Base-by-base conservation (phyloP, 2,113 vertebrate species). In the Peromyscus maniculatus region DNA sequence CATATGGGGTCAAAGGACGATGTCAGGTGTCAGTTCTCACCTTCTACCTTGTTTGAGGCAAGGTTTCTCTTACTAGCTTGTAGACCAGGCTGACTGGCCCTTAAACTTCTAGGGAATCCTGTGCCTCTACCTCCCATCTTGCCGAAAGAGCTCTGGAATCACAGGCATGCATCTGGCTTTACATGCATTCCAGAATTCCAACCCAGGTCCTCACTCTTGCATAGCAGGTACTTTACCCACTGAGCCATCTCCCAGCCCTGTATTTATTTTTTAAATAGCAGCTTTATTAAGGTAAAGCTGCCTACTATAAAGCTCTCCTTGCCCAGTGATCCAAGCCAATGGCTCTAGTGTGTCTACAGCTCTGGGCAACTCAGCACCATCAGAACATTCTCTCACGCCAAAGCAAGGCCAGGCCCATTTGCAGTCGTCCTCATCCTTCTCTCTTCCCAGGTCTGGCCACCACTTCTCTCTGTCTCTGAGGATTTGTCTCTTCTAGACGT, bases 381-480 rank as follows among this genome's bases (percentile, higher is more conserved):
- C 24, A 46, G 43, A 62, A 17, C 22, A 52, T 74, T 77, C 55
- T 49, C 3, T 79, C 12, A 15, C 39, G 52, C 15, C 3, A 57
- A 59, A 59, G 64, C 26, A 84, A 89, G 52, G 7, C 21, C 15
- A 1, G 1, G 15, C 3, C 31, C 64, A 11, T 39, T 12, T 17
- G 3, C 3, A 7, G 15, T 33, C 11, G 16, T 31, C 4, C 1
- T 22, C 2, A 5, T 22, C 33, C 39, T 4, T 28, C 2, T 22
- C 26, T 21, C 0, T 72, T 26, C 16, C 49, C 15, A 7, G 26
- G 4, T 19, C 46, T 33, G 36, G 13, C 39, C 24, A 21, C 17
- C 43, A 59, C 12, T 19, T 16, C 52, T 93, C 55, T 57, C 59
- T 80, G 2, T 77, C 26, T 75, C 49, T 49, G 0, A 88, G 64